phyloP scores from a whole-genome alignment of 2,797 vertebrate genomes.

The Scomberomorus guttatus region DNA sequence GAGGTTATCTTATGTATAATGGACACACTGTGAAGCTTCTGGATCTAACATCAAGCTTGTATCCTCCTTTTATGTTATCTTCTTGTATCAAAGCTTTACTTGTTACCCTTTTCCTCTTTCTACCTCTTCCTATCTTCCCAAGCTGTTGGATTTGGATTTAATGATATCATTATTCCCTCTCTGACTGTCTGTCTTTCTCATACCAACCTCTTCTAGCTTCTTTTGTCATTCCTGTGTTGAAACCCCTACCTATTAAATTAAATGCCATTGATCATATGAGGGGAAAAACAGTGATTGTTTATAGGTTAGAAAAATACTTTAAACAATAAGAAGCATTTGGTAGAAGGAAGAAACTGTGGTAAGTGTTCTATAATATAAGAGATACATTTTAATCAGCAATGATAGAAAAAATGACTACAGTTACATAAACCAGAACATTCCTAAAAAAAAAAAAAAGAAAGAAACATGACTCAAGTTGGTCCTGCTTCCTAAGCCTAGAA shows the following conservation, averaged over 20 bases:
- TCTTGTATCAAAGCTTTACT: too few species aligned
- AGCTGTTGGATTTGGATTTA: not conserved
- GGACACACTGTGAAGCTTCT: not conserved
- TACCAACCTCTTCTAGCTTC: not conserved
- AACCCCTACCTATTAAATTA: not conserved
- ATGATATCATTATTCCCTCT: not conserved
- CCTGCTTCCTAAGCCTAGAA: too few species aligned
- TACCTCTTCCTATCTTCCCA: not conserved
- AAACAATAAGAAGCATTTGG: not conserved
- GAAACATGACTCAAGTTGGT: too few species aligned
- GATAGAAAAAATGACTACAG: too few species aligned
- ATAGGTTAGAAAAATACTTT: too few species aligned
- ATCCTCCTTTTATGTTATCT: too few species aligned
- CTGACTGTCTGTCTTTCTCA: not conserved
- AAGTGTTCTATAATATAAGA: not conserved
- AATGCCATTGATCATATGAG: not conserved
- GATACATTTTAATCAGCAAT: not conserved
- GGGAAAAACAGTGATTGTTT: too few species aligned
- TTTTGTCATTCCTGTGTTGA: not conserved
- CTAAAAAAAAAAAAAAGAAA: too few species aligned
- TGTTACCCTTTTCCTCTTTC: not conserved
- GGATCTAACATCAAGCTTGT: not conserved
- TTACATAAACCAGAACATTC: not conserved
- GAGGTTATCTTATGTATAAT: not conserved
- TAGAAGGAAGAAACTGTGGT: not conserved